Evolutionary conservation across 1,140 invertebrate genomes (phyloP), one percentile per base, ranked within the genome.

Genomic region (Sminthurinus signatus): DNA sequence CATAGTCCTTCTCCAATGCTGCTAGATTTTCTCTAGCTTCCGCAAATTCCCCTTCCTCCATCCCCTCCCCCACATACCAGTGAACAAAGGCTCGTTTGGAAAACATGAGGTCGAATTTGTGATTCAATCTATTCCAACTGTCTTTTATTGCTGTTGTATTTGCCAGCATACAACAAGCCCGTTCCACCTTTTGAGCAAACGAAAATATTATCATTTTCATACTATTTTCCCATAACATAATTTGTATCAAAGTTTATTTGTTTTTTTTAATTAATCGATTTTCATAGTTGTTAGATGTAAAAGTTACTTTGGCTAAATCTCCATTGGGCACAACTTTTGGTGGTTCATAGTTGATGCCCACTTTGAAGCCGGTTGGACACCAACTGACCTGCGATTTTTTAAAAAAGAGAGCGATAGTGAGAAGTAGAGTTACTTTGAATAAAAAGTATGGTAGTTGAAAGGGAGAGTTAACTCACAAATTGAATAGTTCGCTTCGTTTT

Each of bases 341-440:
- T 43, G 88, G 88, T 75, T 92, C 89, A 76, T 91, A 88, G 81
- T 90, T 90, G 74, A 89, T 89, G 60, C 84, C 84, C 29, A 72
- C 65, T 65, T 88, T 88, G 81, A 88, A 90, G 67, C 89, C 89
- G 72, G 89, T 92, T 48, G 89, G 89, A 78, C 89, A 92, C 89
- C 90, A 91, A 79, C 92, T 89, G n/a, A n/a, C n/a, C n/a, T n/a
- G n/a, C n/a, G n/a, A n/a, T n/a, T n/a, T n/a, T n/a, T n/a, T n/a
- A n/a, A n/a, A n/a, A n/a, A n/a, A n/a, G n/a, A n/a, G n/a, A n/a
- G n/a, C n/a, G n/a, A n/a, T n/a, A n/a, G n/a, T n/a, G n/a, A n/a
- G n/a, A n/a, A n/a, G n/a, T n/a, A n/a, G n/a, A n/a, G n/a, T n/a
- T n/a, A n/a, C n/a, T n/a, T n/a, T n/a, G n/a, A n/a, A n/a, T n/a